These are phyloP conservation scores for Macaca fascicularis DNA, from an alignment of 2,113 vertebrate genomes.

Conservation along the genomic window DNA sequence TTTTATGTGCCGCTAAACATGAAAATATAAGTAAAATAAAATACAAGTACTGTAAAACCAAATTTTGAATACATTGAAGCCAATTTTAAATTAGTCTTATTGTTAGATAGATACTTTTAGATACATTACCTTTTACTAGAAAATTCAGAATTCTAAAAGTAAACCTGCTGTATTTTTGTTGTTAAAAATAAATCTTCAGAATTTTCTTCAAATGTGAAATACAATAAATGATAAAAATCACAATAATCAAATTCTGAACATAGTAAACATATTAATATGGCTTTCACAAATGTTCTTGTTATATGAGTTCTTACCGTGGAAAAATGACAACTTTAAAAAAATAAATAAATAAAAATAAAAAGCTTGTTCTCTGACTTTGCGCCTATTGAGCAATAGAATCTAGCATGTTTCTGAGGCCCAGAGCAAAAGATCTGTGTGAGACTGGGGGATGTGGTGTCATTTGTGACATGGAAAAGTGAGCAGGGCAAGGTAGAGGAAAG, in stretches of 20 bases:
- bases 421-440: not conserved
- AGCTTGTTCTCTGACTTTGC: conserved; percentile 47
- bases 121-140: not conserved
- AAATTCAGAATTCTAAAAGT: not conserved
- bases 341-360: not conserved
- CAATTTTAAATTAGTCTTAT: not conserved
- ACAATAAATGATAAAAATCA: not conserved
- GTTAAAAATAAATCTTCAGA: not conserved
- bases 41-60: not conserved
- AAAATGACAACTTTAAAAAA: not conserved
- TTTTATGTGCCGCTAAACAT: not conserved
- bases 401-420: conserved; percentile 31
- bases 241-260: not conserved
- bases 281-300: not conserved
- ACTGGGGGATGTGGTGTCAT: not conserved
- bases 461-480: conserved; percentile 26
- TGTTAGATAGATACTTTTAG: not conserved
- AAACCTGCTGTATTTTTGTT: not conserved
- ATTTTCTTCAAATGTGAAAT: not conserved
- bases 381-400: conserved; percentile 18
- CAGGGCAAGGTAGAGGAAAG: conserved; percentile 21
- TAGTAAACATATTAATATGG: conserved; percentile 25
- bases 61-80: not conserved
- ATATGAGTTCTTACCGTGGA: not conserved
- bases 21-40: not conserved